These are phyloP conservation scores for Colistium nudipinnis DNA, from an alignment of 2,113 vertebrate genomes.

Conservation along the genomic window DNA sequence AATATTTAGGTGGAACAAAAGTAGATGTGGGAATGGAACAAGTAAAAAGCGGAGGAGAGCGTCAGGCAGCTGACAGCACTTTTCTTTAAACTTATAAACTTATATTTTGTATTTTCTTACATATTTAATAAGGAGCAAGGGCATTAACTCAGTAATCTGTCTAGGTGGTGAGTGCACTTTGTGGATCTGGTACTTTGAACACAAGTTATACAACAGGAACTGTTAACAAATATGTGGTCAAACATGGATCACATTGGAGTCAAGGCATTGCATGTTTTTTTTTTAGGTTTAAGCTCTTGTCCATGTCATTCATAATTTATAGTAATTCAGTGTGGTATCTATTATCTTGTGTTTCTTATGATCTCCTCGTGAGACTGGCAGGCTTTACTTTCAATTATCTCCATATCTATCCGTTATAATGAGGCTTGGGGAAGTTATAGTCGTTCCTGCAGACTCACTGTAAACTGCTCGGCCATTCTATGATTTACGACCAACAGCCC, in stretches of 20 bases:
- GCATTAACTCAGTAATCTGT: not conserved
- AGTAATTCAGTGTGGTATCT: constrained; percentile 11
- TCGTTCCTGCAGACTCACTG: constrained; percentile 35
- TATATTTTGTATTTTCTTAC: not conserved
- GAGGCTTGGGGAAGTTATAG: constrained; percentile 26
- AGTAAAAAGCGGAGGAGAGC: not conserved
- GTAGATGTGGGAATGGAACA: constrained; percentile 8
- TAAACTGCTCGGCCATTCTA: too few relatives aligned
- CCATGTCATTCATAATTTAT: not conserved
- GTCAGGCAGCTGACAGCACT: not conserved
- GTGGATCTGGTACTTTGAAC: not conserved
- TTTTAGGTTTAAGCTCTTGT: not conserved
- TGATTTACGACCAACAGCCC: not conserved
- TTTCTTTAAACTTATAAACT: not conserved
- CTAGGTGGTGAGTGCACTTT: not conserved
- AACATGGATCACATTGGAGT: not conserved
- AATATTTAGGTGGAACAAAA: constrained; percentile 53
- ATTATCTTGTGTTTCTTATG: constrained; percentile 2
- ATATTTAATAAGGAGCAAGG: constrained; percentile 12
- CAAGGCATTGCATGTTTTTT: not conserved
- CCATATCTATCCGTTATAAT: not conserved
- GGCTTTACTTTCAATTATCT: constrained; percentile 18
- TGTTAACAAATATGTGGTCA: not conserved
- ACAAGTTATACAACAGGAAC: not conserved
- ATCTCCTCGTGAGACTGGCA: not conserved